Conservation (phyloP, 2,888 invertebrate species). For the Salticus scenicus region DNA sequence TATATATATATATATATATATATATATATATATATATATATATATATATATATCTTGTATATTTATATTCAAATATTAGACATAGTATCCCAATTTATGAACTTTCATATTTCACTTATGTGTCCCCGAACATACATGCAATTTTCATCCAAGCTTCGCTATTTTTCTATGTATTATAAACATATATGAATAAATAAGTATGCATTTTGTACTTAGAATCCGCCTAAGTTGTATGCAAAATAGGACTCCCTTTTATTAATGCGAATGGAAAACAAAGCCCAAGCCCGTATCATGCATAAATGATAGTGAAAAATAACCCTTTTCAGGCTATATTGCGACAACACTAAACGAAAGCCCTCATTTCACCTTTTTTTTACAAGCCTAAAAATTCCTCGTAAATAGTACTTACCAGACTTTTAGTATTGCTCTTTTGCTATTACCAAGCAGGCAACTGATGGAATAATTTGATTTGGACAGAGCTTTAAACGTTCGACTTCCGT, state of each 20-base stretch:
- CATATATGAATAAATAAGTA: too few relatives aligned
- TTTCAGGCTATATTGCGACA: neutral
- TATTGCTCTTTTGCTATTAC: constrained; percentile 5
- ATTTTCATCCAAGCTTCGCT: too few relatives aligned
- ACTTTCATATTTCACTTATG: too few relatives aligned
- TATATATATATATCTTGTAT: too few relatives aligned
- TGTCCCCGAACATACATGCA: too few relatives aligned
- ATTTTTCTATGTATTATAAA: too few relatives aligned
- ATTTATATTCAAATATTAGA: too few relatives aligned
- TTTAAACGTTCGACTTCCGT: constrained; percentile 2
- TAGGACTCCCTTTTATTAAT: constrained; percentile 4
- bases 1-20: too few relatives aligned
- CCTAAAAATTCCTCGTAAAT: constrained; percentile 9
- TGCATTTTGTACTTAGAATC: too few relatives aligned
- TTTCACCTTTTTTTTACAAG: neutral
- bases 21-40: too few relatives aligned
- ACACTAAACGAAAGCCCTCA: neutral
- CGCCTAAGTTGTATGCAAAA: neutral
- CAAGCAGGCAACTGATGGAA: neutral
- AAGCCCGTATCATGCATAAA: neutral
- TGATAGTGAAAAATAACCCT: constrained; percentile 10
- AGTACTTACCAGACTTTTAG: neutral
- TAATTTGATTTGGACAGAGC: constrained; percentile 21
- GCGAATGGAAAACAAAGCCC: neutral
- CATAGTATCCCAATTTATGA: too few relatives aligned